Evolutionary conservation across 1,140 invertebrate species (phyloP).

Genomic region (Dendroctonus ponderosae): DNA sequence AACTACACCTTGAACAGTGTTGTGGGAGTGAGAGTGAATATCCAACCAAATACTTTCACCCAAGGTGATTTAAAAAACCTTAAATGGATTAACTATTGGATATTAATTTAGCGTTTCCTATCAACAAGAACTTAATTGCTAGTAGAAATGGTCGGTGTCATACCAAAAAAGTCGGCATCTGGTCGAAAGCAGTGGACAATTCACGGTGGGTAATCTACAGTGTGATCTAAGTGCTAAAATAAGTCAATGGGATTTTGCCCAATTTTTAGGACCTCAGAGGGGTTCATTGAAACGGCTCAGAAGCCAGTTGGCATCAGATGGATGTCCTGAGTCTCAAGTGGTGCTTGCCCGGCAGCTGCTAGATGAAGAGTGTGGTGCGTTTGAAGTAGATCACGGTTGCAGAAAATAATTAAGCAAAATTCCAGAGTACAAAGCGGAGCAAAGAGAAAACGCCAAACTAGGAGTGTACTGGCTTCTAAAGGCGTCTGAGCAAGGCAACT

Average conservation of each 20-base stretch:
- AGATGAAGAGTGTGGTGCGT: conserved; percentile 66
- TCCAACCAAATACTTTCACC: neutral
- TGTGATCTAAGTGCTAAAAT: neutral
- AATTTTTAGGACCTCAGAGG: conserved; percentile 61
- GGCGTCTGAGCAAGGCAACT: conserved; percentile 85
- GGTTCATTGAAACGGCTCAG: conserved; percentile 65
- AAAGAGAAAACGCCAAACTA: conserved; percentile 62
- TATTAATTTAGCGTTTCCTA: too few relatives aligned
- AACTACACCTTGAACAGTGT: too few relatives aligned
- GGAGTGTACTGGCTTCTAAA: conserved; percentile 87
- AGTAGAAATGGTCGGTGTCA: conserved; percentile 46
- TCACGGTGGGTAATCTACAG: conserved; percentile 42
- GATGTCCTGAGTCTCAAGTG: conserved; percentile 77
- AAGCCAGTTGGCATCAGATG: conserved; percentile 74
- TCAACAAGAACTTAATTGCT: neutral
- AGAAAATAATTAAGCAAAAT: conserved; percentile 27
- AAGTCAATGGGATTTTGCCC: neutral
- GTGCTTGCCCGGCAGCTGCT: conserved; percentile 73
- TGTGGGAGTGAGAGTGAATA: too few relatives aligned
- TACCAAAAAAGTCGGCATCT: conserved; percentile 47
- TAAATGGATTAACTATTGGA: neutral
- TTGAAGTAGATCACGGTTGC: neutral
- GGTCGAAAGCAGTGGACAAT: conserved; percentile 50
- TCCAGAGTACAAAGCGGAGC: conserved; percentile 57
- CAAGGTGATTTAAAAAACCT: neutral